phyloP scores from a whole-genome alignment of 2,797 vertebrate genomes.

The Phoebastria nigripes region DNA sequence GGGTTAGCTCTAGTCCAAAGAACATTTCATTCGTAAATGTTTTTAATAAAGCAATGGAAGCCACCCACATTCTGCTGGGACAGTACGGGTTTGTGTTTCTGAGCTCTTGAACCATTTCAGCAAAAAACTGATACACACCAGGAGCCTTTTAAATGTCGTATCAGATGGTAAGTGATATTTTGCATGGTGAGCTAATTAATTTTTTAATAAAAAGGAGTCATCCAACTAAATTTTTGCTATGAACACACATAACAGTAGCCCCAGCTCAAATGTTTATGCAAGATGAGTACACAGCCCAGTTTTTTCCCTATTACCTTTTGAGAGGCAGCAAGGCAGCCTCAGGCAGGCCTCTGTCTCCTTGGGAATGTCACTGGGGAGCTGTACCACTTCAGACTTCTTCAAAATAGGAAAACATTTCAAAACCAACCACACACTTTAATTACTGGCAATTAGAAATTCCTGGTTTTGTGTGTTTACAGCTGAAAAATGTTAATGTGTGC shows the following conservation, averaged over 20 bases:
- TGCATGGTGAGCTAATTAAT: not conserved
- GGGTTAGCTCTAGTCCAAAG: not conserved
- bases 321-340: slow-evolving; percentile 24
- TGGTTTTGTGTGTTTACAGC: slow-evolving; percentile 51
- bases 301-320: not conserved
- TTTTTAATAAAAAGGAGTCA: not conserved
- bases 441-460: slow-evolving; percentile 62
- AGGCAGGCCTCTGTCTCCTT: slow-evolving; percentile 29
- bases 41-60: slow-evolving; percentile 41
- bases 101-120: not conserved
- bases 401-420: slow-evolving; percentile 53
- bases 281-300: not conserved
- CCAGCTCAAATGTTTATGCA: slow-evolving; percentile 14
- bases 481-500: slow-evolving; percentile 68
- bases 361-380: slow-evolving; percentile 17
- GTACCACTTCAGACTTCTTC: slow-evolving; percentile 49
- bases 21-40: not conserved
- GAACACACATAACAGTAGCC: not conserved
- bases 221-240: not conserved
- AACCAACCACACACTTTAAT: slow-evolving; percentile 45
- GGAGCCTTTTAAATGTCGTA: not conserved
- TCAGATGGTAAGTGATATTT: not conserved
- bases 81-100: not conserved
- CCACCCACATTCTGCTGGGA: not conserved
- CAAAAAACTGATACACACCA: not conserved